Base-by-base conservation (phyloP, 1,140 invertebrate genomes). In the Drosophila carrolli region DNA sequence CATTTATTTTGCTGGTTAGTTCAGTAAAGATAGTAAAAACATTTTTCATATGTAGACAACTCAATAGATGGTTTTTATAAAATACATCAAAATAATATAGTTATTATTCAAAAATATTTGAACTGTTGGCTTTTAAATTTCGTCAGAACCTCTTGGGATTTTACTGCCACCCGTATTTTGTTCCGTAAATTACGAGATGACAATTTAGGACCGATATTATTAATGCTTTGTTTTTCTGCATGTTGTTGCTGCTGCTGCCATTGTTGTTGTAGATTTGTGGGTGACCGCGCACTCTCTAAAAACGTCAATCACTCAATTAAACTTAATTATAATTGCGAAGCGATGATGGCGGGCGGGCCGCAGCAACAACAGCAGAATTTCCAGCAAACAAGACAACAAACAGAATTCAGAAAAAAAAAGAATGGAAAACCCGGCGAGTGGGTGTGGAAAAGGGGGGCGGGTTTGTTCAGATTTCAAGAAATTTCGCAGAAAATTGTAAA, bases 261-360 rank as follows among this genome's bases (percentile, higher is more conserved):
- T 46, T 81, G 66, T 62, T 83, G 62, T 74, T 81, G 82, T 86
- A 81, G 78, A 86, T 86, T 86, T 86, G 83, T 86, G 83, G 83
- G 83, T 86, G 83, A 86, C 83, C 83, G 83, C 83, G 83, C 83
- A 86, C 83, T 86, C 83, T 86, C 83, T 86, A 86, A 86, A 86
- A 89, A 89, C 84, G 84, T 89, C 84, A 89, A 89, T 89, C 84
- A 89, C 84, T 89, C 84, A 89, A 89, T 89, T 89, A 89, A 89
- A 89, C 84, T 89, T 89, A 89, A 89, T 89, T 89, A 89, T 89
- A 89, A 89, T 89, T 89, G 84, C 84, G 84, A 89, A 89, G 84
- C 84, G 84, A 89, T 89, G 84, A 89, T 89, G 84, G 83, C 83
- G 83, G 83, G 84, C 76, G 76, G 65, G 58, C 76, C 66, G 11